Percentiles rank a stretch among this genome's conserved stretches.
These are phyloP conservation scores for Sporophila hypoxantha DNA, from an alignment of 2,113 vertebrate species.

Conservation along the genomic window DNA sequence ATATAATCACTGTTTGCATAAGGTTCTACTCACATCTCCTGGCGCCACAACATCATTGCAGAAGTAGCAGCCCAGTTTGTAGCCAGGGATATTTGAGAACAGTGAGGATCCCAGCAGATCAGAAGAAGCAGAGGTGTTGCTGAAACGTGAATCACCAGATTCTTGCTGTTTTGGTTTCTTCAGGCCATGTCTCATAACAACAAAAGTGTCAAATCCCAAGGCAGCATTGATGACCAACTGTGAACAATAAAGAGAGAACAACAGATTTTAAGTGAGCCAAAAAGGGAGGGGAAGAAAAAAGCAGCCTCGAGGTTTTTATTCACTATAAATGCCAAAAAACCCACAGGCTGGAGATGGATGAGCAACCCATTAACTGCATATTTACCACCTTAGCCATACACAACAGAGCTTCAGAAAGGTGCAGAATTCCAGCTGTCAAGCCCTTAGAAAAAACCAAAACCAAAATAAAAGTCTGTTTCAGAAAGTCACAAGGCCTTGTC, in stretches of 20 bases:
- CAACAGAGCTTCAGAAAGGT: background rate
- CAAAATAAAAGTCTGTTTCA: background rate
- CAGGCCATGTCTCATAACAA: constrained; percentile 95
- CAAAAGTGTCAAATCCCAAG: constrained; percentile 96
- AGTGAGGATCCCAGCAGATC: constrained; percentile 81
- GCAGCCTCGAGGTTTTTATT: background rate
- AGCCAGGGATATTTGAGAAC: constrained; percentile 96
- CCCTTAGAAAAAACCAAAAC: background rate
- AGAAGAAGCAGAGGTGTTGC: constrained; percentile 33
- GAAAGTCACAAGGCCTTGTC: background rate
- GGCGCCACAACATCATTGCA: constrained; percentile 98
- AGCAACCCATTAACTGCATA: background rate
- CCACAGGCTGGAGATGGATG: background rate
- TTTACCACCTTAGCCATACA: background rate
- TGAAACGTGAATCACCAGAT: constrained; percentile 39
- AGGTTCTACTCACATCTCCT: constrained; percentile 84
- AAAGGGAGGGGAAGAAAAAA: background rate
- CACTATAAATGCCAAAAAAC: background rate
- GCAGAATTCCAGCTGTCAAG: background rate
- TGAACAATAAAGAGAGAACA: background rate
- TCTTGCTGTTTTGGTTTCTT: constrained; percentile 78
- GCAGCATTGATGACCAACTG: constrained; percentile 93
- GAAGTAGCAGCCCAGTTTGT: constrained; percentile 96
- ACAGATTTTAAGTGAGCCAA: background rate
- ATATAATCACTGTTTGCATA: background rate